These are phyloP conservation scores for Automeris io DNA, from an alignment of 2,888 invertebrate genomes.

Conservation along the genomic window DNA sequence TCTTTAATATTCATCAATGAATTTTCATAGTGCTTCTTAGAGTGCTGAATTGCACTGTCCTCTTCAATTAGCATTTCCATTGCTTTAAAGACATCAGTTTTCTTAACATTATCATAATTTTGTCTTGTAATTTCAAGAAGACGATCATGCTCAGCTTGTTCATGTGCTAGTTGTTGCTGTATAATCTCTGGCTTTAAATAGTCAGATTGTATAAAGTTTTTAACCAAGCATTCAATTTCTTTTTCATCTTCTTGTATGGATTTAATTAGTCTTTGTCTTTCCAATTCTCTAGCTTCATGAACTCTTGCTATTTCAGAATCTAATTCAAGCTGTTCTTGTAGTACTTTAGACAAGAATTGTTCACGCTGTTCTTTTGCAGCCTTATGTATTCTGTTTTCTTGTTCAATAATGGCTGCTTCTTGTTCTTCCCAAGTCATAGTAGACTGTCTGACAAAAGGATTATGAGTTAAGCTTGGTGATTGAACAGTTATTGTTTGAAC, in stretches of 20 bases:
- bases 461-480: constrained; percentile 41
- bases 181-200: constrained; percentile 77
- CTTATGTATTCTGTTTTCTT: constrained; percentile 80
- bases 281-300: constrained; percentile 80
- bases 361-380: constrained; percentile 79
- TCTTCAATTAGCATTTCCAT: constrained; percentile 84
- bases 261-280: constrained; percentile 77
- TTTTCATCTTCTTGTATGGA: constrained; percentile 80
- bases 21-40: constrained; percentile 79
- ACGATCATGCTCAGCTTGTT: constrained; percentile 80
- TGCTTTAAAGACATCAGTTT: constrained; percentile 81
- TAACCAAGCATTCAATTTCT: constrained; percentile 79
- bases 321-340: constrained; percentile 79
- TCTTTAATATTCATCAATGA: constrained; percentile 80
- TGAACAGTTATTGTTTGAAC: constrained; percentile 37
- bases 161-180: constrained; percentile 80
- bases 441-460: constrained; percentile 48
- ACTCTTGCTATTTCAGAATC: constrained; percentile 82
- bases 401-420: constrained; percentile 78
- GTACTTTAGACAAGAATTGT: constrained; percentile 72
- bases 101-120: constrained; percentile 78
- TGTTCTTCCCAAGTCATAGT: constrained; percentile 76
- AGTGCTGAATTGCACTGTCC: constrained; percentile 78
- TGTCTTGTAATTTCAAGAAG: constrained; percentile 77
- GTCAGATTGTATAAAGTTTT: constrained; percentile 79